A percentile compares a stretch with the other conserved stretches of the same genome.
phyloP scores from a whole-genome alignment of 2,113 vertebrate species.

The Podocnemis expansa region DNA sequence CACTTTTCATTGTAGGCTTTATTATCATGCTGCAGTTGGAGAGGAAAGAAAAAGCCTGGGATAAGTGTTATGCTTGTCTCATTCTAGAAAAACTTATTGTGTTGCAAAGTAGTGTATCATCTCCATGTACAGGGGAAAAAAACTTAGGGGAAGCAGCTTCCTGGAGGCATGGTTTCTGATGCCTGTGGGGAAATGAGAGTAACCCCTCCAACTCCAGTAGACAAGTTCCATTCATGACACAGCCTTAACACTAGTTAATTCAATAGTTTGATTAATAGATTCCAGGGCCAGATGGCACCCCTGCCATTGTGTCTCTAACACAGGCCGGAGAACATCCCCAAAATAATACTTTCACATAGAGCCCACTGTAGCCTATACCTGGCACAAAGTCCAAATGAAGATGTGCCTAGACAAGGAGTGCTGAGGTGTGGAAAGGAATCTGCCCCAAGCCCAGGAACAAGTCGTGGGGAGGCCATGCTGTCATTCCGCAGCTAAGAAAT shows the following conservation, averaged over 20 bases:
- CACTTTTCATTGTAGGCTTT: neutral
- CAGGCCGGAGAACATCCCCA: too few species aligned
- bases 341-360: neutral
- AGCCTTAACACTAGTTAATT: neutral
- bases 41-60: neutral
- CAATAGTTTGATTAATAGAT: neutral
- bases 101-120: neutral
- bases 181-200: neutral
- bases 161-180: neutral
- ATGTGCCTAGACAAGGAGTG: neutral
- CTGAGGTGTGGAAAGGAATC: neutral
- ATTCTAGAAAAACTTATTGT: neutral
- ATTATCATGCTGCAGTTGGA: fast-evolving
- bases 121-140: neutral
- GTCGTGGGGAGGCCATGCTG: neutral
- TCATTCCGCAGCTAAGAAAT: neutral
- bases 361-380: neutral
- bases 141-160: neutral
- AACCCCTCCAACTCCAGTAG: neutral
- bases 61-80: neutral
- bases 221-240: neutral
- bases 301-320: neutral
- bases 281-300: neutral
- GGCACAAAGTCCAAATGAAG: neutral
- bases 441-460: neutral